phyloP scores from a whole-genome alignment of 2,888 invertebrate species.

The Sympetrum striolatum region DNA sequence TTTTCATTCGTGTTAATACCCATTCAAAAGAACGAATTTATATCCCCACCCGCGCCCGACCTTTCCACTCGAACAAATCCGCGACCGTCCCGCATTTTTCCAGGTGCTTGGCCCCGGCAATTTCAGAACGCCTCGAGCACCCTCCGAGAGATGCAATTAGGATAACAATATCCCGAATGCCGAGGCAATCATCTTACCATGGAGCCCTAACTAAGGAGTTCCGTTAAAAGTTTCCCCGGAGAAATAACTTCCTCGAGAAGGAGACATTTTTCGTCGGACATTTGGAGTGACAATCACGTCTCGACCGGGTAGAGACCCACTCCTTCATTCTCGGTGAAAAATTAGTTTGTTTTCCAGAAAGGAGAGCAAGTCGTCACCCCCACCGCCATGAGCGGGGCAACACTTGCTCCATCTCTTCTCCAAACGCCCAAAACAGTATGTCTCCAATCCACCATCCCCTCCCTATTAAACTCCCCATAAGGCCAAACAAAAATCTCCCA shows the following conservation, averaged over 20 bases:
- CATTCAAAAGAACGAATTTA: no score
- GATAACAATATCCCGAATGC: neutral
- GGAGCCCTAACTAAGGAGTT: neutral
- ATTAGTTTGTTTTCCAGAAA: constrained; percentile 30
- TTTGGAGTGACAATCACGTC: constrained; percentile 11
- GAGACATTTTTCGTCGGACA: neutral
- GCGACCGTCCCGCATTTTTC: no score
- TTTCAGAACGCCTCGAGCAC: no score
- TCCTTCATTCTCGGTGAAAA: constrained; percentile 16
- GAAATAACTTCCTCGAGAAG: neutral
- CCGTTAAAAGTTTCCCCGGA: neutral
- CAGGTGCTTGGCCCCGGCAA: no score
- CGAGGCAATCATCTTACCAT: neutral
- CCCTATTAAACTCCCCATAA: constrained; percentile 11
- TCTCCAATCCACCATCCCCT: neutral
- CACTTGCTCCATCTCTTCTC: neutral
- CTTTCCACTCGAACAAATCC: no score
- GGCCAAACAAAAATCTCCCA: neutral
- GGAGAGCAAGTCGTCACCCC: neutral
- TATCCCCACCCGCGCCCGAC: no score
- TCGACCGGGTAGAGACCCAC: neutral
- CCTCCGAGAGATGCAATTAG: neutral
- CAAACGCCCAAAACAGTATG: neutral
- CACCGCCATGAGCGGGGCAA: neutral
- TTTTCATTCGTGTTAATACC: no score